Conservation (phyloP, 2,797 vertebrate genomes). For the Pipistrellus nathusii region DNA sequence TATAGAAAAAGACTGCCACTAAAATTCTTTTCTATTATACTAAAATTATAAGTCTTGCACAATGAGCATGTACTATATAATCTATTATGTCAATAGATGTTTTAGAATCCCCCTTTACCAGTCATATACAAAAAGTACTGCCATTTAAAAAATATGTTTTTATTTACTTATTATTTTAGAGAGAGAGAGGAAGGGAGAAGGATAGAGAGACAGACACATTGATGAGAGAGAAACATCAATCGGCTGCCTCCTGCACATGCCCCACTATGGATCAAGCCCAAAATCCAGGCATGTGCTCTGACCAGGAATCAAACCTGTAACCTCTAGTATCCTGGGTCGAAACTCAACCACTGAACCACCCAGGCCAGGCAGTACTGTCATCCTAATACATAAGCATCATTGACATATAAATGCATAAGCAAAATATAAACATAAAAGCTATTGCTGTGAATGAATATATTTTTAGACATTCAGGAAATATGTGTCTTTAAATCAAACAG, state of each 20-base stretch:
- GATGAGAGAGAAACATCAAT: too few species aligned
- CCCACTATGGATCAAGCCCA: too few species aligned
- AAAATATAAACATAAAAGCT: constrained; percentile 69
- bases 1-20: not conserved
- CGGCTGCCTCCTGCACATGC: too few species aligned
- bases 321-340: too few species aligned
- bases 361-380: not conserved
- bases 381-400: constrained; percentile 21
- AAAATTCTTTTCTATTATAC: constrained; percentile 2
- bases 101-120: constrained; percentile 22
- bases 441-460: constrained; percentile 41
- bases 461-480: constrained; percentile 51
- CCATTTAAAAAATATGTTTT: too few species aligned
- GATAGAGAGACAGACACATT: too few species aligned
- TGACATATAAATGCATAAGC: constrained; percentile 57
- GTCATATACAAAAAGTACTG: not conserved
- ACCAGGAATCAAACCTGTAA: too few species aligned
- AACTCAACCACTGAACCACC: too few species aligned
- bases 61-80: not conserved
- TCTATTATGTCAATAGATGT: constrained; percentile 10
- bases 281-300: too few species aligned
- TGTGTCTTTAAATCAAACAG: constrained; percentile 71
- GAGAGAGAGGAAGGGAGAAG: too few species aligned
- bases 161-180: too few species aligned
- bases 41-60: constrained; percentile 45